These are phyloP conservation scores for Agonopterix alstromeriana DNA, from an alignment of 2,888 invertebrate species.

Conservation along the genomic window DNA sequence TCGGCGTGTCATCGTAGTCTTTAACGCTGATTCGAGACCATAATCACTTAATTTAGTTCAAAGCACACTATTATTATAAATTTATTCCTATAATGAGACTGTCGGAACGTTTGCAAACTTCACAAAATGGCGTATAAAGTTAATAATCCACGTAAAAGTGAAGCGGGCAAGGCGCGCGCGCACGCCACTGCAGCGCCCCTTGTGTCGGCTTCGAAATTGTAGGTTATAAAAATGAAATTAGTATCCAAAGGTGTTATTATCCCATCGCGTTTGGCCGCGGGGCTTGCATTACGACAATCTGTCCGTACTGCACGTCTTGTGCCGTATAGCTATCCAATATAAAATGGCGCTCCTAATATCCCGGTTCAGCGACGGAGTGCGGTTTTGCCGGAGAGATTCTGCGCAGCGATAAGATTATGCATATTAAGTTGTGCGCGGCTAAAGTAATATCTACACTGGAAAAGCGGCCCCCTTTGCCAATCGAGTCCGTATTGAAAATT, in stretches of 20 bases:
- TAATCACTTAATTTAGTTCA: conserved; percentile 72
- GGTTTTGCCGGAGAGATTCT: conserved; percentile 68
- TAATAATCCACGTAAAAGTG: conserved; percentile 73
- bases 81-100: conserved; percentile 69
- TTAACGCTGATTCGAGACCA: conserved; percentile 61
- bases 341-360: conserved; percentile 77
- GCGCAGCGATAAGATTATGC: conserved; percentile 75
- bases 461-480: conserved; percentile 56
- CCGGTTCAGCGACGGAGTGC: conserved; percentile 68
- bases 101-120: conserved; percentile 71
- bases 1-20: conserved; percentile 62
- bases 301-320: conserved; percentile 77
- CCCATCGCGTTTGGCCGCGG: conserved; percentile 75
- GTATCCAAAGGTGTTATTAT: conserved; percentile 76
- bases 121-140: conserved; percentile 75
- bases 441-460: conserved; percentile 72
- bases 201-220: conserved; percentile 77
- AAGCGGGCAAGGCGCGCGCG: conserved; percentile 58
- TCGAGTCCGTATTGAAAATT: conserved; percentile 51
- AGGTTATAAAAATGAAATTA: conserved; percentile 78
- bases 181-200: conserved; percentile 74
- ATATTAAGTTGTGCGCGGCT: conserved; percentile 73
- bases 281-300: conserved; percentile 77
- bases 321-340: conserved; percentile 76
- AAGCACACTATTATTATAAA: conserved; percentile 68